Evolutionary conservation across 2,888 invertebrate species (phyloP).

Genomic region (Polymixis lichenea): DNA sequence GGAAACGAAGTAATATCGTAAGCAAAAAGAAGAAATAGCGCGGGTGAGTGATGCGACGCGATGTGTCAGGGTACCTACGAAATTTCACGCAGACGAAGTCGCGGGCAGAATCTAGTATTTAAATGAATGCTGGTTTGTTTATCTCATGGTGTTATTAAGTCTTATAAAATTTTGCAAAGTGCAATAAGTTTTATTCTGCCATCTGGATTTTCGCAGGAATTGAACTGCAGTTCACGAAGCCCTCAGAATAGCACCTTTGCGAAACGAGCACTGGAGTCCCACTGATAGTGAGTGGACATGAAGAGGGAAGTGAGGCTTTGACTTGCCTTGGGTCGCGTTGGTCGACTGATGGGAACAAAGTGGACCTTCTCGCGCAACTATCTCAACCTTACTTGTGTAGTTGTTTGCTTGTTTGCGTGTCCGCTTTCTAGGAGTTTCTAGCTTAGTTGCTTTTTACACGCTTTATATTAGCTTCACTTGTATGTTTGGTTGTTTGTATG

Average conservation of each 20-base stretch:
- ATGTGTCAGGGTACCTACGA: too few species aligned
- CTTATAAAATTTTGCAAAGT: neutral
- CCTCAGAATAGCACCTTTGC: neutral
- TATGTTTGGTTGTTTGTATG: too few species aligned
- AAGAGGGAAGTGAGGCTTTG: neutral
- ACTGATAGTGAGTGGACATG: neutral
- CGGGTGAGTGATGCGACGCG: too few species aligned
- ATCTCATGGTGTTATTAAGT: neutral
- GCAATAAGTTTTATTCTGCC: neutral
- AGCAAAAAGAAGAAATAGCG: too few species aligned
- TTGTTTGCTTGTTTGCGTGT: neutral
- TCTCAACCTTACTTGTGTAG: neutral
- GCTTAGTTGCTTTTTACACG: neutral
- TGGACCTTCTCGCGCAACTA: neutral
- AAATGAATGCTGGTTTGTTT: neutral
- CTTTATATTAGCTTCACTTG: too few species aligned
- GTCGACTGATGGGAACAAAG: neutral
- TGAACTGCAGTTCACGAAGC: neutral
- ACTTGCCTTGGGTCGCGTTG: neutral
- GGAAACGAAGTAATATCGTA: too few species aligned
- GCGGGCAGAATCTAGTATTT: neutral
- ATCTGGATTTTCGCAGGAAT: slow-evolving; percentile 3
- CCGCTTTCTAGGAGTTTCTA: too few species aligned
- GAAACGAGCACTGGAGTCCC: neutral
- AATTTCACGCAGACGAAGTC: too few species aligned